These are phyloP conservation scores for Puntigrus tetrazona DNA, from an alignment of 2,113 vertebrate genomes.

Conservation along the genomic window DNA sequence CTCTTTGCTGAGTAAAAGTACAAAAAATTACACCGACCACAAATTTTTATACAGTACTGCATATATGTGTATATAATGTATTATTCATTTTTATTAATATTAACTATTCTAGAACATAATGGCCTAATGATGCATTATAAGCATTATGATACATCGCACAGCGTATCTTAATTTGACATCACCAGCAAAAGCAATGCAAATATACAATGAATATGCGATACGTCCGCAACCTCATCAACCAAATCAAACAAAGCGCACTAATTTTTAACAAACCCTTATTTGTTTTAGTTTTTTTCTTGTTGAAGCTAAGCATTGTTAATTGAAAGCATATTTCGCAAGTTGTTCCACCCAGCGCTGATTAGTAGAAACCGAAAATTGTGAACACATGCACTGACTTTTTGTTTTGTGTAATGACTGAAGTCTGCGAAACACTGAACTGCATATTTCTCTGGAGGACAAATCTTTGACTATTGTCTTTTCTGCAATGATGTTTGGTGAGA, in stretches of 20 bases:
- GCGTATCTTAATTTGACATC: no score
- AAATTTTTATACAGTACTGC: no score
- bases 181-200: no score
- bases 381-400: not conserved
- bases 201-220: not conserved
- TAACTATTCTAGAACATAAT: no score
- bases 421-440: not conserved
- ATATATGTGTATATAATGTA: not conserved
- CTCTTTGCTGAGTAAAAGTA: no score
- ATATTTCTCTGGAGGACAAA: conserved; percentile 18
- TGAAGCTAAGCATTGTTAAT: not conserved
- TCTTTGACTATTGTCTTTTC: conserved; percentile 30
- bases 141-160: not conserved
- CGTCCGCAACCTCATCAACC: not conserved
- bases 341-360: not conserved
- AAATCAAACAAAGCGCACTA: not conserved
- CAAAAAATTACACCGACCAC: no score
- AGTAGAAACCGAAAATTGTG: not conserved
- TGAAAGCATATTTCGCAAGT: not conserved
- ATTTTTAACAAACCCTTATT: not conserved
- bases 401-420: not conserved
- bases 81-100: no score
- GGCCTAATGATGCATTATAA: not conserved
- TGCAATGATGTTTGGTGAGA: conserved; percentile 34
- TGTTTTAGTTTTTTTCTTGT: no score